Conservation (phyloP, 2,113 vertebrate genomes). For the Ailuropoda melanoleuca region DNA sequence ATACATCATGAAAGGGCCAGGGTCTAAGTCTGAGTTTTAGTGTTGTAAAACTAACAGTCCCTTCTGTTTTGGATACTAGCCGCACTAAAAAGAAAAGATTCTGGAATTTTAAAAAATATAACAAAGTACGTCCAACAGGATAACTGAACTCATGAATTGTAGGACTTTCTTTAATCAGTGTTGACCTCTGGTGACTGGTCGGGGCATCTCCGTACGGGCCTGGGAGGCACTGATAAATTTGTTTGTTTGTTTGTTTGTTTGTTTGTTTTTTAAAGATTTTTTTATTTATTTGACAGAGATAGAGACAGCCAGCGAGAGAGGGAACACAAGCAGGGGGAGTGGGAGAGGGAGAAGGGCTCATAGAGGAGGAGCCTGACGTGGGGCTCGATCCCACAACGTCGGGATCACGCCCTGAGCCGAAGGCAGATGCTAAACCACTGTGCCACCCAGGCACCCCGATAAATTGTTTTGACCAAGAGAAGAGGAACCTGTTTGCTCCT, state of each 20-base stretch:
- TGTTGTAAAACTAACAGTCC: not conserved
- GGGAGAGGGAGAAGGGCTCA: too few relatives aligned
- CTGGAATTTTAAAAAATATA: not conserved
- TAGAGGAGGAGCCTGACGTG: too few relatives aligned
- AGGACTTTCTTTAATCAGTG: not conserved
- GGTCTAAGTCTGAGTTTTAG: not conserved
- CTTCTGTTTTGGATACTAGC: not conserved
- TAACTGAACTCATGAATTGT: not conserved
- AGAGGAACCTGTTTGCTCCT: not conserved
- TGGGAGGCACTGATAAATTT: not conserved
- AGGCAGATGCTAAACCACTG: too few relatives aligned
- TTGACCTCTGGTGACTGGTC: accelerated
- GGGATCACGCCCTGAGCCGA: too few relatives aligned
- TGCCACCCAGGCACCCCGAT: too few relatives aligned
- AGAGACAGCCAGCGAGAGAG: too few relatives aligned
- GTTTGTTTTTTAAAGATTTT: too few relatives aligned
- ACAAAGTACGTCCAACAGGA: not conserved
- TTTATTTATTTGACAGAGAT: too few relatives aligned
- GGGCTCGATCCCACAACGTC: too few relatives aligned
- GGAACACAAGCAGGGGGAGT: too few relatives aligned
- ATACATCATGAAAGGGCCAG: not conserved
- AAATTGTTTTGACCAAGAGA: not conserved
- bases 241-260: too few relatives aligned
- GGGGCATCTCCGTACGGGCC: accelerated
- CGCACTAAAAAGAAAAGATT: not conserved